A percentile compares a stretch with the other conserved stretches of the same genome.
These are phyloP conservation scores for Pteropus alecto DNA, from an alignment of 2,113 vertebrate genomes.

Conservation along the genomic window DNA sequence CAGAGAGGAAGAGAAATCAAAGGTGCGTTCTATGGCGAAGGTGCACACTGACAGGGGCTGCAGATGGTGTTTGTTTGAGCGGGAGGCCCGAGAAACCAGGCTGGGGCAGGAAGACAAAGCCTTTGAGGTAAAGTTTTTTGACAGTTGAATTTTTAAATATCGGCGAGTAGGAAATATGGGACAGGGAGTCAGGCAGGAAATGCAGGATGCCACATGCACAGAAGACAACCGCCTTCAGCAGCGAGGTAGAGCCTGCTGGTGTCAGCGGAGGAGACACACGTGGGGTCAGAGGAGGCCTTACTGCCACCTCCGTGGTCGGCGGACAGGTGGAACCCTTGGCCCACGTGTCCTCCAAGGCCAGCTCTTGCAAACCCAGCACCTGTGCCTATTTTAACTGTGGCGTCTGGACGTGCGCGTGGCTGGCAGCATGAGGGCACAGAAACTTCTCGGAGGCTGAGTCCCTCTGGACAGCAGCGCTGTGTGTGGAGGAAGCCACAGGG, in stretches of 20 bases:
- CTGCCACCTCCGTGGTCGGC: background rate
- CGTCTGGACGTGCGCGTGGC: accelerated
- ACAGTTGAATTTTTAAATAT: background rate
- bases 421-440: background rate
- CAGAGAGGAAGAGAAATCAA: background rate
- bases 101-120: background rate
- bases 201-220: background rate
- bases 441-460: too few relatives aligned
- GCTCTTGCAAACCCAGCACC: background rate
- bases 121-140: background rate
- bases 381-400: background rate
- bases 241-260: background rate
- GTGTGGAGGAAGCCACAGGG: too few relatives aligned
- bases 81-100: background rate
- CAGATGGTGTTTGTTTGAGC: background rate
- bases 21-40: background rate
- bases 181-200: background rate
- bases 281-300: too few relatives aligned
- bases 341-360: background rate
- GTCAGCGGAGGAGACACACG: background rate
- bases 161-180: background rate
- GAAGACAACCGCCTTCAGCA: background rate
- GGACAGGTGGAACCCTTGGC: too few relatives aligned
- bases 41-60: background rate
- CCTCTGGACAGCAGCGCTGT: background rate